Base-by-base conservation (phyloP, 2,113 vertebrate species). In the Anolis carolinensis region DNA sequence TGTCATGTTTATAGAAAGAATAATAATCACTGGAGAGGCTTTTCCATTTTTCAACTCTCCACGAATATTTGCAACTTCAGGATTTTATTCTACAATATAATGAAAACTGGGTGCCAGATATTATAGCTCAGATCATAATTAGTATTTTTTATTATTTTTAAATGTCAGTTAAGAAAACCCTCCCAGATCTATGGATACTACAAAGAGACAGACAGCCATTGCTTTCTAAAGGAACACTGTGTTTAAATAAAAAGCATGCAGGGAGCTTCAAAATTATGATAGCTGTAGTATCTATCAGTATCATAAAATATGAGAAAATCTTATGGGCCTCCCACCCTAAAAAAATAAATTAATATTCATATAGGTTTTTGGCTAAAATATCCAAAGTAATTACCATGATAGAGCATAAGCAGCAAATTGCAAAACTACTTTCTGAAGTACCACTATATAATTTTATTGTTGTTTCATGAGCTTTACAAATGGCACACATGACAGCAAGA, bases 121-220 rank as follows among this genome's bases (percentile, higher is more conserved):
- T 86, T 20, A 85, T 82, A 85, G 44, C 67, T 44, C n/a, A 44
- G 1, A 85, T 85, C 78, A 73, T 1, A 7, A 83, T 86, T 91
- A 90, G 50, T 32, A 86, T 89, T 88, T 93, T 44, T 86, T 75
- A 72, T 20, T 79, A 5, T 63, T 91, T 77, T 48, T 83, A 67
- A 85, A 78, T 68, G 32, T 84, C 36, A 68, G 82, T 83, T 85
- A 82, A 39, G 77, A 48, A 84, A 87, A 87, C 73, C 74, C 76
- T 86, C 0, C 0, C 27, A 59, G 4, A 59, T 18, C 4, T 34
- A 78, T 78, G 78, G 85, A 27, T 80, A 1, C 86, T 27, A 25
- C 74, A 44, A 86, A 83, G 67, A 50, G 71, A 88, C 2, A 83
- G 59, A 59, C 10, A 63, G 23, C 55, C 27, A 85, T 68, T 34